A percentile compares a stretch with the other conserved stretches of the same genome.
Evolutionary conservation across 2,888 invertebrate genomes (phyloP).

Genomic region (Leptinotarsa haldemani): DNA sequence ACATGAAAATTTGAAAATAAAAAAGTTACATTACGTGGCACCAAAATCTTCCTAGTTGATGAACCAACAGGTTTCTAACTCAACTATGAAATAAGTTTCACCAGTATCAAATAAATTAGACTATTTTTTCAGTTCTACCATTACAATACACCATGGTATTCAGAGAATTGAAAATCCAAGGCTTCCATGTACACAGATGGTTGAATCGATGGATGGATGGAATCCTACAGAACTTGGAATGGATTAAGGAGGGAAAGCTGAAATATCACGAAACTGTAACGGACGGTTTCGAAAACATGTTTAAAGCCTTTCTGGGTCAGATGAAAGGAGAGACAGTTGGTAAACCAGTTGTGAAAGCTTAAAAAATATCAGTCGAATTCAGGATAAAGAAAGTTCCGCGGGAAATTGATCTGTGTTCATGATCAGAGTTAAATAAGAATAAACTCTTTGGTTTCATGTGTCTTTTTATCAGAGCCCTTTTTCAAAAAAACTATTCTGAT

Average conservation of each 20-base stretch:
- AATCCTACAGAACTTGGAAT: conserved; percentile 71
- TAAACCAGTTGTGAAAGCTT: conserved; percentile 59
- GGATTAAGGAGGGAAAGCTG: conserved; percentile 77
- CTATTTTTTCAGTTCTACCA: conserved; percentile 44
- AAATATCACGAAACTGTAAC: conserved; percentile 77
- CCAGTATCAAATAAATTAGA: too few species aligned
- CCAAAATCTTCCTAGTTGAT: too few species aligned
- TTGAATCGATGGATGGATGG: conserved; percentile 73
- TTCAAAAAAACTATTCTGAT: too few species aligned
- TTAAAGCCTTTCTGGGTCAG: conserved; percentile 54
- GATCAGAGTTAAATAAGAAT: too few species aligned
- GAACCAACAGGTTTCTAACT: too few species aligned
- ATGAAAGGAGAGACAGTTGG: conserved; percentile 54
- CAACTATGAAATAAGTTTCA: too few species aligned
- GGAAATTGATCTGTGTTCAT: too few species aligned
- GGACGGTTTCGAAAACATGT: conserved; percentile 69
- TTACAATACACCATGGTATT: conserved; percentile 47
- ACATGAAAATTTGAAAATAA: too few species aligned
- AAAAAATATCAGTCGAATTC: conserved; percentile 19
- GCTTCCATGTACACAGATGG: conserved; percentile 52
- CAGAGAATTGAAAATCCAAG: conserved; percentile 55
- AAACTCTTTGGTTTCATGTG: too few species aligned
- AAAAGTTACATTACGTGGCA: too few species aligned
- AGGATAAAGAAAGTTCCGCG: too few species aligned
- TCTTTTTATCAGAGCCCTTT: too few species aligned